Conservation (phyloP, 1,140 invertebrate species). For the Heliconius melpomene region DNA sequence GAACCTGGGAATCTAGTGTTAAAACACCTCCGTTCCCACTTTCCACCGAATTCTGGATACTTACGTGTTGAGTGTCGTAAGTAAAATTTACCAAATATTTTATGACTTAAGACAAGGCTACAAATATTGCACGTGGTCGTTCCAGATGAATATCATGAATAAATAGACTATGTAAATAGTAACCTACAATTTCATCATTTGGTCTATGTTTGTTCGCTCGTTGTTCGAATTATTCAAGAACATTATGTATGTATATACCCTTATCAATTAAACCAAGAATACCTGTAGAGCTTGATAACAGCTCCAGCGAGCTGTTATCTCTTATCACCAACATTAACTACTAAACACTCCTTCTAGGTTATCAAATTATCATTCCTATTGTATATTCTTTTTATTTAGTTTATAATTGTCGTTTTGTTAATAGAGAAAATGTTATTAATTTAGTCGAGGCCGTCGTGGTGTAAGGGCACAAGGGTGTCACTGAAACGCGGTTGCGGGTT, state of each 20-base stretch:
- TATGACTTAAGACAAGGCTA: background rate
- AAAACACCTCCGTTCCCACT: too few relatives aligned
- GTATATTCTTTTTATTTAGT: conserved; percentile 5
- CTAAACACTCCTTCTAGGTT: conserved; percentile 34
- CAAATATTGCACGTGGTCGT: background rate
- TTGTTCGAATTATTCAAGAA: conserved; percentile 20
- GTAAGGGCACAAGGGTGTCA: too few relatives aligned
- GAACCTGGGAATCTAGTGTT: too few relatives aligned
- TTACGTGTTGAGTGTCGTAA: too few relatives aligned
- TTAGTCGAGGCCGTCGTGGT: too few relatives aligned
- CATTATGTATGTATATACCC: conserved; percentile 17
- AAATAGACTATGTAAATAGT: conserved; percentile 10
- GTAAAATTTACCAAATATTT: background rate
- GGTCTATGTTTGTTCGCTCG: conserved; percentile 15
- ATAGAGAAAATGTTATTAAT: background rate
- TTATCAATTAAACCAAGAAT: conserved; percentile 30
- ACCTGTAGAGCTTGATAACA: too few relatives aligned
- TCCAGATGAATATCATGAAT: conserved; percentile 14
- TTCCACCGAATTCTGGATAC: too few relatives aligned
- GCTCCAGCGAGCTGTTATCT: conserved; percentile 40
- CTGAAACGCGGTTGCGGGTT: too few relatives aligned
- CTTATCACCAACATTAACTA: conserved; percentile 40
- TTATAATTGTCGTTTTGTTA: background rate
- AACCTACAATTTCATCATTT: conserved; percentile 18
- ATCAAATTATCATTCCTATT: conserved; percentile 17